Conservation (phyloP, 2,113 vertebrate species). For the Tachycineta bicolor region DNA sequence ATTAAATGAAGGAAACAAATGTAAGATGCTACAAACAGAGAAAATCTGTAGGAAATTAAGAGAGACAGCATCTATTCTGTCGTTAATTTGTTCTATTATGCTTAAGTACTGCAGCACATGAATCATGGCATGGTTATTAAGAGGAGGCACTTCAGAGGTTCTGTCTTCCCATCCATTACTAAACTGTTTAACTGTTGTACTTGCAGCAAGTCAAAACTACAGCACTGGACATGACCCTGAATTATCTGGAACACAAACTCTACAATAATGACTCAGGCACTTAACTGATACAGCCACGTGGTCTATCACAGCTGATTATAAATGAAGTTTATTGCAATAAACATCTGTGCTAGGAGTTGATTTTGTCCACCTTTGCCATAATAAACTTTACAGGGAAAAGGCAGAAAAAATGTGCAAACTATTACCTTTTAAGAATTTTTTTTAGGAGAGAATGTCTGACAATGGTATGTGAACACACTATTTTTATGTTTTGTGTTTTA, state of each 20-base stretch:
- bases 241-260: background rate
- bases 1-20: background rate
- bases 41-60: constrained; percentile 6
- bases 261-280: background rate
- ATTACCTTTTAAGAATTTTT: background rate
- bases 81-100: constrained; percentile 20
- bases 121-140: background rate
- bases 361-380: background rate
- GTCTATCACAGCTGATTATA: background rate
- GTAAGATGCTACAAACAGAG: background rate
- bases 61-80: constrained; percentile 4
- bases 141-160: background rate
- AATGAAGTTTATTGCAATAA: background rate
- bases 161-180: background rate
- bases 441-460: background rate
- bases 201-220: background rate
- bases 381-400: background rate
- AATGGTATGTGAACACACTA: background rate
- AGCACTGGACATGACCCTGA: background rate
- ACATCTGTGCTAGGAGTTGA: background rate
- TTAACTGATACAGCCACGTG: background rate
- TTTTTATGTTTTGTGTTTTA: background rate
- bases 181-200: background rate
- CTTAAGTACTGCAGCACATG: background rate
- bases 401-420: background rate